Base-by-base conservation (phyloP, 2,113 vertebrate genomes). In the Anguilla rostrata region DNA sequence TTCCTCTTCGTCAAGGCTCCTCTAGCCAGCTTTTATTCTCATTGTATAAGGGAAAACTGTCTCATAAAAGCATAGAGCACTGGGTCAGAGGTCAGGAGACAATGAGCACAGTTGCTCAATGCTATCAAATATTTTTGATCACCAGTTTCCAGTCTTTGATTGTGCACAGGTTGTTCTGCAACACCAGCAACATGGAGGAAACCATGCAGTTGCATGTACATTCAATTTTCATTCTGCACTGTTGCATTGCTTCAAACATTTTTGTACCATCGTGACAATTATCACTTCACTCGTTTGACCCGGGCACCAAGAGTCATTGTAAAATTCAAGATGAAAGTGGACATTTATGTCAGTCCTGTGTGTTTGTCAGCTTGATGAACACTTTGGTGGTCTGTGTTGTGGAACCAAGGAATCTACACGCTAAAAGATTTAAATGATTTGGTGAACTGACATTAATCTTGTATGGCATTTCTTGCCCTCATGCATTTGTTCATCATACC, bases 21-120 rank as follows among this genome's bases (percentile, higher is more conserved):
- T 90, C 87, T 85, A 85, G 90, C 88, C 87, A 88, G 84, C 86
- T 88, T 86, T 63, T 83, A 79, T 60, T 83, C 86, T 90, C 78
- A 89, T 86, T 86, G 57, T 81, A 88, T 94, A 94, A 91, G 89
- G 89, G 90, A 91, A 89, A 91, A 91, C 88, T 91, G 92, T 90
- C 87, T 86, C 79, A 87, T 84, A 18, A 79, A 86, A 86, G 88
- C 63, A 88, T 39, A 6, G 88, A 86, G 26, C 41, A 63, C 41
- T 49, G 87, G 93, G 93, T 94, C 93, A 93, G 89, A 93, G 94
- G 92, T 93, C 92, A 92, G 88, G 81, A 66, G 88, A 86, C 88
- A 89, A 88, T 83, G 90, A 89, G 66, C n/a, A 81, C 89, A 20
- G 82, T 86, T 78, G 85, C 81, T 88, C 85, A 78, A 88, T 41